Evolutionary conservation across 2,113 vertebrate species (phyloP).

Genomic region (Anolis carolinensis): DNA sequence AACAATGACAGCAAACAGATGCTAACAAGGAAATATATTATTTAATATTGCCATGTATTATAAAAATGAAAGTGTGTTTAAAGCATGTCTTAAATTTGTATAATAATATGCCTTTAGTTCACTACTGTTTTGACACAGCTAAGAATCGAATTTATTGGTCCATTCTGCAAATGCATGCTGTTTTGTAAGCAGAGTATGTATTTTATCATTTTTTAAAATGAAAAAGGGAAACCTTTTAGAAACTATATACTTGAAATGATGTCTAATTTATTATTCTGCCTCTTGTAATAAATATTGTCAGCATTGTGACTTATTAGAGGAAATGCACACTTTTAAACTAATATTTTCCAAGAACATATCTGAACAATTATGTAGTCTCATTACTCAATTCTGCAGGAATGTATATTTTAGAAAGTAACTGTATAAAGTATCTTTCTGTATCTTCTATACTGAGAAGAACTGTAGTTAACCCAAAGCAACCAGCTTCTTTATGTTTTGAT

Average conservation of each 20-base stretch:
- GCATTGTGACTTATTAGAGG: conserved; percentile 53
- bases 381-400: conserved; percentile 22
- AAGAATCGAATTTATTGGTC: conserved; percentile 77
- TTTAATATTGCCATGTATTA: conserved; percentile 78
- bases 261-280: conserved; percentile 64
- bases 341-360: conserved; percentile 32
- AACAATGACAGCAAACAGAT: conserved; percentile 82
- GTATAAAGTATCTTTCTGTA: not conserved
- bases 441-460: not conserved
- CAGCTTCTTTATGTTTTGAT: conserved; percentile 10
- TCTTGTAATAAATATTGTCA: conserved; percentile 66
- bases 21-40: conserved; percentile 83
- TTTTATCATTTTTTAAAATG: conserved; percentile 48
- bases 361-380: conserved; percentile 1
- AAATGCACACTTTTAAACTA: conserved; percentile 42
- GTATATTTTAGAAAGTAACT: not conserved
- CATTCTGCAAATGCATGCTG: conserved; percentile 67
- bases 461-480: conserved; percentile 6
- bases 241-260: conserved; percentile 60
- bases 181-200: conserved; percentile 69
- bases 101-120: conserved; percentile 80
- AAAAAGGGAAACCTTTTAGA: conserved; percentile 63
- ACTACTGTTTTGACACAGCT: conserved; percentile 75
- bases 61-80: conserved; percentile 78
- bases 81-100: conserved; percentile 80